Percentiles rank a stretch among this genome's conserved stretches.
phyloP scores from a whole-genome alignment of 2,113 vertebrate species.

The Macroglossus sobrinus region DNA sequence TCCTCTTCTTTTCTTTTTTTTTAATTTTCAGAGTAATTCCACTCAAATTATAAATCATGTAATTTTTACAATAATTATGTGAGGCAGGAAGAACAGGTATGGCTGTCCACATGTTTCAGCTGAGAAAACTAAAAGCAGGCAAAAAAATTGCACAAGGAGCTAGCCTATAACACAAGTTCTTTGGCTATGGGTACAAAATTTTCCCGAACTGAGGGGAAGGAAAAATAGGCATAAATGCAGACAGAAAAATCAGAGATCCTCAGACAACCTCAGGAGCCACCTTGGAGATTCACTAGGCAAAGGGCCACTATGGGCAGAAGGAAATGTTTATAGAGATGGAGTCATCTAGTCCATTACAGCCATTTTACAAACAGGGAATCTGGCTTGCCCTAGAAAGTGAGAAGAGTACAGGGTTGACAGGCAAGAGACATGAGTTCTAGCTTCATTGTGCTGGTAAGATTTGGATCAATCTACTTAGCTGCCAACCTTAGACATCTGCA shows the following conservation, averaged over 20 bases:
- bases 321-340: neutral
- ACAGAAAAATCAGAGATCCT: neutral
- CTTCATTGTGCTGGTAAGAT: neutral
- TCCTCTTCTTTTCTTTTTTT: neutral
- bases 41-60: neutral
- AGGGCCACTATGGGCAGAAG: neutral
- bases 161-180: neutral
- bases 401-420: neutral
- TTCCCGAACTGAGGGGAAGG: neutral
- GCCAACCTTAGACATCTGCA: neutral
- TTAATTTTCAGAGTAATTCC: neutral
- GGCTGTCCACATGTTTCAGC: neutral
- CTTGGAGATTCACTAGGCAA: neutral
- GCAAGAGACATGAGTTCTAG: neutral
- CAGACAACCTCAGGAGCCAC: neutral
- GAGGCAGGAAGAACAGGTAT: neutral
- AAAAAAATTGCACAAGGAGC: neutral
- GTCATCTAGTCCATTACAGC: neutral
- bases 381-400: neutral
- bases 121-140: neutral
- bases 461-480: neutral
- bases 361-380: neutral
- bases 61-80: neutral
- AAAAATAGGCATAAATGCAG: neutral
- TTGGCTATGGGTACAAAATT: neutral